These are phyloP conservation scores for Amphiprion percula DNA, from an alignment of 2,113 vertebrate species.

Conservation along the genomic window DNA sequence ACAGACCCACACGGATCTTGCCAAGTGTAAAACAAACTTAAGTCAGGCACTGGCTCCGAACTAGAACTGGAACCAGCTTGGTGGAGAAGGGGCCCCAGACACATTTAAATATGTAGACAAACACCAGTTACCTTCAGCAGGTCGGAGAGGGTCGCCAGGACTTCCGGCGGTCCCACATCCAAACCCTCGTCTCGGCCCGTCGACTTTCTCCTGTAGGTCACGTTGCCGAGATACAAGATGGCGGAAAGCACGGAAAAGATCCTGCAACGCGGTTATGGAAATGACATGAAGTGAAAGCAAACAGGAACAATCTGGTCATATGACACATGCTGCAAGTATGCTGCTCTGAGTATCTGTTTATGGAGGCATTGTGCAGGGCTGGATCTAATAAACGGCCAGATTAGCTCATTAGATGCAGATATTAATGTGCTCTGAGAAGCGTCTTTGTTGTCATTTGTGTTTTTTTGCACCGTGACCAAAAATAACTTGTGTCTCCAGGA, in stretches of 20 bases:
- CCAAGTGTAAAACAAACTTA: too few relatives aligned
- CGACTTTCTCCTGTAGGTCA: conserved; percentile 92
- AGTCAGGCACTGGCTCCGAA: too few relatives aligned
- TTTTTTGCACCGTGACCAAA: conserved; percentile 17
- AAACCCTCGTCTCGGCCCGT: conserved; percentile 95
- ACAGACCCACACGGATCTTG: too few relatives aligned
- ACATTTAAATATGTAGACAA: not conserved
- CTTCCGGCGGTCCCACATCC: conserved; percentile 94
- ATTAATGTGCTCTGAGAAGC: conserved; percentile 11
- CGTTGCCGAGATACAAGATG: conserved; percentile 96
- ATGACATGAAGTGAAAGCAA: not conserved
- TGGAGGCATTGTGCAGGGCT: not conserved
- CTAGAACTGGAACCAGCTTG: too few relatives aligned
- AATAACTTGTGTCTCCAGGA: conserved; percentile 10
- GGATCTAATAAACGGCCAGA: conserved; percentile 31
- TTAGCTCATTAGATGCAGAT: conserved; percentile 18
- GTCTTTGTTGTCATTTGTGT: conserved; percentile 20
- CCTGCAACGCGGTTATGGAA: conserved; percentile 77
- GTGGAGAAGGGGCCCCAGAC: not conserved
- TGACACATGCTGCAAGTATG: not conserved
- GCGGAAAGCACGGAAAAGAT: conserved; percentile 97
- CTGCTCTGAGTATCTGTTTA: conserved; percentile 12
- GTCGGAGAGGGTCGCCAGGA: conserved; percentile 92
- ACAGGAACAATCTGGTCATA: not conserved
- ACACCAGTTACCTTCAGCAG: conserved; percentile 89